Evolutionary conservation across 2,113 vertebrate genomes (phyloP).

Genomic region (Brachirus orientalis): DNA sequence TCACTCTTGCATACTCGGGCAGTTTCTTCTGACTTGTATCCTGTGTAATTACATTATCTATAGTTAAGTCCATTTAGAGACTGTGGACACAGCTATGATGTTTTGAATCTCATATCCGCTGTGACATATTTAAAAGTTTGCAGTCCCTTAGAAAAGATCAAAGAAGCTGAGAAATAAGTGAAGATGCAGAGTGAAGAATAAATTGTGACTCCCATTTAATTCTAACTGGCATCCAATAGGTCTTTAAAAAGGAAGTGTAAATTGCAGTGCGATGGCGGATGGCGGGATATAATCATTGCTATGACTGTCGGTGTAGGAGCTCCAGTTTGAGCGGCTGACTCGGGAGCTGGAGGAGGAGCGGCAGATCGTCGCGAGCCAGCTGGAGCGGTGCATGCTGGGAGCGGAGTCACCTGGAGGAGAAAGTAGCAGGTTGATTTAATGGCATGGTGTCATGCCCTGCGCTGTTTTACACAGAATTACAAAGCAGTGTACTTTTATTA

Average conservation of each 20-base stretch:
- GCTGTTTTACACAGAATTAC: neutral
- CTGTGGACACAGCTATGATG: slow-evolving; percentile 9
- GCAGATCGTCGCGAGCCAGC: slow-evolving; percentile 99
- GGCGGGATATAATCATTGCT: slow-evolving; percentile 27
- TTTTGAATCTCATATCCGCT: slow-evolving; percentile 36
- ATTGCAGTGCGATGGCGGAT: slow-evolving; percentile 2
- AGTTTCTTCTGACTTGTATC: too few species aligned
- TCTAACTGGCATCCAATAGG: slow-evolving; percentile 52
- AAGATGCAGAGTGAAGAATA: slow-evolving; percentile 33
- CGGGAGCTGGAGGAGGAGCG: slow-evolving; percentile 98
- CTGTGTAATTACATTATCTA: slow-evolving; percentile 26
- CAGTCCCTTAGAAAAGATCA: slow-evolving; percentile 23
- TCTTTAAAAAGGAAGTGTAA: slow-evolving; percentile 35
- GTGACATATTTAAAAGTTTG: slow-evolving; percentile 7
- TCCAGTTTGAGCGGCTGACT: slow-evolving; percentile 98
- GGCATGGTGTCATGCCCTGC: too few species aligned
- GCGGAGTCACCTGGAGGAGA: slow-evolving; percentile 93
- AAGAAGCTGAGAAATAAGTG: slow-evolving; percentile 36
- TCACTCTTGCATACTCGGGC: too few species aligned
- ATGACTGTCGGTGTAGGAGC: slow-evolving; percentile 85
- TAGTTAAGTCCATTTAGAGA: slow-evolving; percentile 23
- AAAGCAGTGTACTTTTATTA: too few species aligned
- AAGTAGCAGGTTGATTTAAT: slow-evolving; percentile 89
- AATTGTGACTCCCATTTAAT: slow-evolving; percentile 44
- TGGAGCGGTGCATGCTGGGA: slow-evolving; percentile 99